A percentile compares a stretch with the other conserved stretches of the same genome.
Conservation (phyloP, 2,113 vertebrate species). For the Pygathrix nemaeus region DNA sequence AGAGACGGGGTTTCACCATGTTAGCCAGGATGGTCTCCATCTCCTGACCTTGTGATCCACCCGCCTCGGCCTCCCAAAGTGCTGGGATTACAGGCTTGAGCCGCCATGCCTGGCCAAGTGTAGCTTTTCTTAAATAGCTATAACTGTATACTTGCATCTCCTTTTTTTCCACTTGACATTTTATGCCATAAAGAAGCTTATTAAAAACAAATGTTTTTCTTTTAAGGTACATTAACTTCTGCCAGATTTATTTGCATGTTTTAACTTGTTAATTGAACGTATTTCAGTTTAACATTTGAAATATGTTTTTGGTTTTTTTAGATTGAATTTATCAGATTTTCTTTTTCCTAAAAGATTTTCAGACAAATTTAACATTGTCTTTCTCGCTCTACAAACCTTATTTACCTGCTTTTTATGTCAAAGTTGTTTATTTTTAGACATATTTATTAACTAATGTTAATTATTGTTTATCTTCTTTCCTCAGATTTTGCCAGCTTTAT, state of each 20-base stretch:
- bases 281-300: conserved; percentile 14
- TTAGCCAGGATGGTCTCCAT: too few relatives aligned
- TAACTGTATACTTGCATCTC: background rate
- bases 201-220: conserved; percentile 36
- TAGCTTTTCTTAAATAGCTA: conserved; percentile 10
- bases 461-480: conserved; percentile 77
- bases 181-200: conserved; percentile 22
- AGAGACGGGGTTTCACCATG: too few relatives aligned
- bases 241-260: conserved; percentile 53
- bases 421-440: conserved; percentile 22
- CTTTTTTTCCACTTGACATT: conserved; percentile 44
- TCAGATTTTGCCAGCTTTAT: conserved; percentile 98
- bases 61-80: too few relatives aligned
- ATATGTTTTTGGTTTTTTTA: conserved; percentile 52
- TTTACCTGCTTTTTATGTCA: conserved; percentile 43
- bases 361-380: conserved; percentile 44
- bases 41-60: too few relatives aligned
- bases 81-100: too few relatives aligned
- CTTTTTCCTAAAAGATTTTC: conserved; percentile 44
- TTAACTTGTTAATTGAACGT: background rate
- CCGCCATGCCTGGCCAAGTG: too few relatives aligned
- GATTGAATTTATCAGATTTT: conserved; percentile 57
- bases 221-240: conserved; percentile 48
- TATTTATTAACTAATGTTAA: conserved; percentile 30
- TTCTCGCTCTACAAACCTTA: conserved; percentile 31